These are phyloP conservation scores for Sturmia bella DNA, from an alignment of 2,888 invertebrate genomes.

Conservation along the genomic window DNA sequence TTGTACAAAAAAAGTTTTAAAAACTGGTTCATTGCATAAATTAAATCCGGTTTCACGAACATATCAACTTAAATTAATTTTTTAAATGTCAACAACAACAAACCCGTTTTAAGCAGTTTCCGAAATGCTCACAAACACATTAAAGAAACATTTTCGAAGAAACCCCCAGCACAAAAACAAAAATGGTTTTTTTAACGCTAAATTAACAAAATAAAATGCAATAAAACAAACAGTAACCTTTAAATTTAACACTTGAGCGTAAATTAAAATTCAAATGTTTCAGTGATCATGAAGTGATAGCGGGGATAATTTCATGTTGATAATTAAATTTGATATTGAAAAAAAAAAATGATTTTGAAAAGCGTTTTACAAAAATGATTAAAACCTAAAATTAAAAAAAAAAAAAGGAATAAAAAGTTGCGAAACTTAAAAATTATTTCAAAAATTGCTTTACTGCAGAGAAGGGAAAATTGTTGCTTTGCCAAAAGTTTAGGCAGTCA, in stretches of 20 bases:
- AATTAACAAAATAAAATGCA: slow-evolving; percentile 58
- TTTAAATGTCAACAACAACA: slow-evolving; percentile 9
- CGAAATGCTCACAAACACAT: slow-evolving; percentile 25
- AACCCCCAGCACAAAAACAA: background rate
- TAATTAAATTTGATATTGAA: slow-evolving; percentile 50
- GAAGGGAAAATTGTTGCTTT: too few relatives aligned
- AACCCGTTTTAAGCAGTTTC: slow-evolving; percentile 18
- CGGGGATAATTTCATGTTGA: background rate
- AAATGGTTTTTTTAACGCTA: slow-evolving; percentile 34
- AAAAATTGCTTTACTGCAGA: too few relatives aligned
- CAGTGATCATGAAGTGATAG: slow-evolving; percentile 2
- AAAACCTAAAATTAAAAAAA: too few relatives aligned
- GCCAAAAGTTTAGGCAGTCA: too few relatives aligned
- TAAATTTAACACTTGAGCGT: slow-evolving; percentile 63
- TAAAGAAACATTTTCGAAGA: slow-evolving; percentile 2
- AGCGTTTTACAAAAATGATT: background rate
- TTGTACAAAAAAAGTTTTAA: slow-evolving; percentile 52
- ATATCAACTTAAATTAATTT: slow-evolving; percentile 39
- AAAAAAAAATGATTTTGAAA: slow-evolving; percentile 53
- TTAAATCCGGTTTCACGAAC: slow-evolving; percentile 71
- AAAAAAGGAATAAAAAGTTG: too few relatives aligned
- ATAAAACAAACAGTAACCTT: slow-evolving; percentile 63
- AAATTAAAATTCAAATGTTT: slow-evolving; percentile 59
- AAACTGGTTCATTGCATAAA: slow-evolving; percentile 80
- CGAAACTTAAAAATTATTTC: too few relatives aligned